Percentiles rank a stretch among this genome's conserved stretches.
Conservation (phyloP, 2,888 invertebrate genomes). For the Fabriciana adippe region DNA sequence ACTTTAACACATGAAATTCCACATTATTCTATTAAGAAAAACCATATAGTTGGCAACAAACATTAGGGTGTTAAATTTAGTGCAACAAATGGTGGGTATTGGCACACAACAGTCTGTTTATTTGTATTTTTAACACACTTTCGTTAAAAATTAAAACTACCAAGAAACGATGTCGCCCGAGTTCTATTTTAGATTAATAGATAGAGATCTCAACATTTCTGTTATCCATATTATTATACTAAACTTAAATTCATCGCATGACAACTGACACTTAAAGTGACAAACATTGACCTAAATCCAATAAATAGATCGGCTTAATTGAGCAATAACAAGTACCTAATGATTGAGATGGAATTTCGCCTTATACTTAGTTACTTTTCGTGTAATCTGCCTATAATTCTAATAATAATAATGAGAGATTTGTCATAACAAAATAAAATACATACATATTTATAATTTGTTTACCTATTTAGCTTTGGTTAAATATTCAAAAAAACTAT, state of each 20-base stretch:
- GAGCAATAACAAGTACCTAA: background rate
- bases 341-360: background rate
- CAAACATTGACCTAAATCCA: background rate
- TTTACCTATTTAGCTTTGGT: too few relatives aligned
- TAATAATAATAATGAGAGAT: too few relatives aligned
- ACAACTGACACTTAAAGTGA: background rate
- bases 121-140: slow-evolving; percentile 41
- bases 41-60: slow-evolving; percentile 48
- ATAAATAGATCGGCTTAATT: background rate
- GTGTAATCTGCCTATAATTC: too few relatives aligned
- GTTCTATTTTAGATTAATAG: slow-evolving; percentile 22
- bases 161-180: slow-evolving; percentile 6
- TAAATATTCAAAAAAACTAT: too few relatives aligned
- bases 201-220: background rate
- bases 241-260: too few relatives aligned
- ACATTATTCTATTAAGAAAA: slow-evolving; percentile 39
- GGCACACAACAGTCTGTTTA: slow-evolving; percentile 47
- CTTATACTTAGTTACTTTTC: too few relatives aligned
- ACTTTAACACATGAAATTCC: slow-evolving; percentile 30
- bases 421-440: too few relatives aligned
- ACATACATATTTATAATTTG: too few relatives aligned
- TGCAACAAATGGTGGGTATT: slow-evolving; percentile 47
- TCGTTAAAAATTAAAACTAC: slow-evolving; percentile 27
- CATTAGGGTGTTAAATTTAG: slow-evolving; percentile 50
- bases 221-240: background rate